Evolutionary conservation across 2,113 vertebrate genomes (phyloP).

Genomic region (Aplodontia rufa): DNA sequence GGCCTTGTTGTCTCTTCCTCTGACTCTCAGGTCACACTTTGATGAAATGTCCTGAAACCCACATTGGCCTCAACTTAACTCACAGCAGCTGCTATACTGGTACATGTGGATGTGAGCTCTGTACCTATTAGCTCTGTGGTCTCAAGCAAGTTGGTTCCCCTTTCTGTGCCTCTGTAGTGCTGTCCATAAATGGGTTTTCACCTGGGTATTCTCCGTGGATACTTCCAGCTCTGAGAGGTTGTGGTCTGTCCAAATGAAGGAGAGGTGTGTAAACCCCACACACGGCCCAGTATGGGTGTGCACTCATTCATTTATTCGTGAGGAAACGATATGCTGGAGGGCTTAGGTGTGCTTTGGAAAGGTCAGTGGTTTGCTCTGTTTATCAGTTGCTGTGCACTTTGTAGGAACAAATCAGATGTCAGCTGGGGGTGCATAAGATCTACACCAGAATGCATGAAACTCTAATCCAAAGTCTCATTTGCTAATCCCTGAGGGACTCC

Average conservation of each 20-base stretch:
- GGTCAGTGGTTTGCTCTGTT: not conserved
- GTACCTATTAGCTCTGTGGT: not conserved
- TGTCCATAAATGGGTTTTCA: not conserved
- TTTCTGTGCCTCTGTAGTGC: not conserved
- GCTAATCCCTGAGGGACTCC: no score
- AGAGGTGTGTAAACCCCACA: not conserved
- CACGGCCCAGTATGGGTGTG: accelerated
- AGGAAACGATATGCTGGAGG: not conserved
- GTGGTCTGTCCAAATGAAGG: not conserved
- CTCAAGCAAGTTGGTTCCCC: not conserved
- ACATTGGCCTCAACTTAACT: not conserved
- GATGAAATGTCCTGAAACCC: not conserved
- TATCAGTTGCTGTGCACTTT: not conserved
- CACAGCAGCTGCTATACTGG: not conserved
- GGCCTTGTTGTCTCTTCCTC: constrained; percentile 47
- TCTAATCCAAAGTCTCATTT: not conserved
- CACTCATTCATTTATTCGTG: not conserved
- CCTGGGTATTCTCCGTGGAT: not conserved
- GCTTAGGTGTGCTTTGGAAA: not conserved
- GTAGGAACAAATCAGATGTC: not conserved
- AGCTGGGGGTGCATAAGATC: not conserved
- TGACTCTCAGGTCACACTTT: not conserved
- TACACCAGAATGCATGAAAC: no score
- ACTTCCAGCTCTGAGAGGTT: not conserved
- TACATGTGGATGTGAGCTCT: not conserved